Conservation (phyloP, 2,888 invertebrate species). For the Halictus ligatus region DNA sequence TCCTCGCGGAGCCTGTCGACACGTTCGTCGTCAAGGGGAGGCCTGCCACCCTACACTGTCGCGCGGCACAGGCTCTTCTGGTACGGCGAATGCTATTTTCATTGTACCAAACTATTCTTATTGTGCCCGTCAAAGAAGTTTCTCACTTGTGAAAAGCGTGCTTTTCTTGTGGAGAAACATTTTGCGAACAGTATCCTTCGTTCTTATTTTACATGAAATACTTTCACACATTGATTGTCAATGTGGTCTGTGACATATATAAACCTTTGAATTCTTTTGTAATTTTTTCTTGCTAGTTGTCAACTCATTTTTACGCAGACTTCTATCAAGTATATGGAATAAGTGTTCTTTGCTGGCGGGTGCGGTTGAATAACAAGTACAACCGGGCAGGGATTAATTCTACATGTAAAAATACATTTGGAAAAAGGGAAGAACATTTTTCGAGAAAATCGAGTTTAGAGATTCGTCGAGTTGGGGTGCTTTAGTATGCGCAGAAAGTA, state of each 20-base stretch:
- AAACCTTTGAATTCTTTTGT: no score
- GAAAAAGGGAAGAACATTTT: no score
- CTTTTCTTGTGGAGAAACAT: not conserved
- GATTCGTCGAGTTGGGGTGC: no score
- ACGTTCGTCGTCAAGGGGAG: conserved; percentile 95
- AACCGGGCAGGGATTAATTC: no score
- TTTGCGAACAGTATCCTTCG: not conserved
- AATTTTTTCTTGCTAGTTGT: no score
- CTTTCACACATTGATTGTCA: not conserved
- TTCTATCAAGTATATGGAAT: no score
- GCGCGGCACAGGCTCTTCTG: conserved; percentile 94
- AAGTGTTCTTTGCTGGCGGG: no score
- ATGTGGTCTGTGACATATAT: not conserved
- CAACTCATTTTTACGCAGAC: no score
- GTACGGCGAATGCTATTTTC: conserved; percentile 43
- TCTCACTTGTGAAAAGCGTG: not conserved
- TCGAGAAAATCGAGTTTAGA: no score
- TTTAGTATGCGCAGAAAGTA: no score
- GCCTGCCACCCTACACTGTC: conserved; percentile 93
- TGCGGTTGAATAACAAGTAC: no score
- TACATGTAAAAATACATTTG: no score
- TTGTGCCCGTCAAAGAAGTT: not conserved
- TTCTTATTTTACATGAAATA: not conserved
- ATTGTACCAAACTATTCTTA: not conserved
- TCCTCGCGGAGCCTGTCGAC: conserved; percentile 93